Evolutionary conservation across 1,140 invertebrate species (phyloP).

Genomic region (Campoletis sonorensis): DNA sequence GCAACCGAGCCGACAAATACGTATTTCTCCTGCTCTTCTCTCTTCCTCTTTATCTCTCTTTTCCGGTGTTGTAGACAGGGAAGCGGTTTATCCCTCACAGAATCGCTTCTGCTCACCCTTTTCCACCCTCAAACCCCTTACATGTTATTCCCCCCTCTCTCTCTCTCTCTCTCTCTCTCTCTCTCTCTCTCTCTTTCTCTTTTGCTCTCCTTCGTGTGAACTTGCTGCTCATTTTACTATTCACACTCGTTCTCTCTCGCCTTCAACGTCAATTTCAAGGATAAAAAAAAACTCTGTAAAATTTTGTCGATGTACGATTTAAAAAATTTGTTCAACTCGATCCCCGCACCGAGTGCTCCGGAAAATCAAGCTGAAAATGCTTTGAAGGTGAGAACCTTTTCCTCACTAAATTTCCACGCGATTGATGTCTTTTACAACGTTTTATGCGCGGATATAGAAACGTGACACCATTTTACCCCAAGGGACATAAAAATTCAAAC

Average conservation of each 20-base stretch:
- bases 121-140: not conserved
- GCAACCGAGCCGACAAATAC: constrained; percentile 61
- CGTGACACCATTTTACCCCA: too few species aligned
- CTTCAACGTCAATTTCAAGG: not conserved
- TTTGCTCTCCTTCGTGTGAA: too few species aligned
- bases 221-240: not conserved
- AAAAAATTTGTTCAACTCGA: too few species aligned
- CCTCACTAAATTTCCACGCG: too few species aligned
- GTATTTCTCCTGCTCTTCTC: constrained; percentile 33
- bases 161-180: not conserved
- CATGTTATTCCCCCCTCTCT: not conserved
- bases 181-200: too few species aligned
- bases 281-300: not conserved
- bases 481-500: too few species aligned
- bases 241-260: not conserved
- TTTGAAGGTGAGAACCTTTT: too few species aligned
- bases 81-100: constrained; percentile 23
- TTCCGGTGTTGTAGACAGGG: constrained; percentile 42
- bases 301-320: not conserved
- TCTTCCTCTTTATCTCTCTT: constrained; percentile 49
- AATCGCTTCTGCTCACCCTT: not conserved
- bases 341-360: too few species aligned
- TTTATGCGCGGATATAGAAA: too few species aligned
- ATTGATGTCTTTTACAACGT: too few species aligned
- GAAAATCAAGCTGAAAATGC: too few species aligned